Conservation (phyloP, 2,113 vertebrate species). For the Lycaon pictus region DNA sequence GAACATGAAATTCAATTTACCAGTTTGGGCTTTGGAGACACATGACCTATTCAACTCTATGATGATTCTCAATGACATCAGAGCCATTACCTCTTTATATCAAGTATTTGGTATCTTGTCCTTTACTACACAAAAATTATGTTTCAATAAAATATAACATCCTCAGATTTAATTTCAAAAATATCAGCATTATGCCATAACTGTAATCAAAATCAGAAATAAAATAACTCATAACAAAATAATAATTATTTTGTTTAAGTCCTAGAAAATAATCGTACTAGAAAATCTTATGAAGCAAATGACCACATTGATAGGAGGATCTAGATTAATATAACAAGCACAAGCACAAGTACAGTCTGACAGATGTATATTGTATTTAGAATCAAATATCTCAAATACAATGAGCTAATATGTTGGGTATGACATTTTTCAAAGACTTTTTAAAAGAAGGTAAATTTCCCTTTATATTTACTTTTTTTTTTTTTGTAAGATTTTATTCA, state of each 20-base stretch:
- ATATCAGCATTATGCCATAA: neutral
- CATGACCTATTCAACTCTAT: neutral
- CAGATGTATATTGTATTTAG: neutral
- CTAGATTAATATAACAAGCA: neutral
- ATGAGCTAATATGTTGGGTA: neutral
- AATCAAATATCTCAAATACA: neutral
- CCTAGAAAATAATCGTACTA: neutral
- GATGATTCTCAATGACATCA: neutral
- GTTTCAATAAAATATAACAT: neutral
- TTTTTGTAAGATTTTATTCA: too few species aligned
- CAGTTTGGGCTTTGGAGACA: neutral
- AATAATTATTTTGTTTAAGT: neutral
- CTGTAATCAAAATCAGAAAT: neutral
- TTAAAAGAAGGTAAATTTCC: neutral
- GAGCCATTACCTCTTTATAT: neutral
- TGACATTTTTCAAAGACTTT: neutral
- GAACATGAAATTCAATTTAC: neutral
- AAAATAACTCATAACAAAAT: neutral
- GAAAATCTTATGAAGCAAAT: neutral
- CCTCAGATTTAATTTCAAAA: neutral
- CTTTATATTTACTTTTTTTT: too few species aligned
- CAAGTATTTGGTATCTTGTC: neutral
- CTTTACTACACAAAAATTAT: neutral
- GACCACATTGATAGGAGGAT: neutral
- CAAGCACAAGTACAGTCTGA: neutral